These are phyloP conservation scores for Stramonita haemastoma DNA, from an alignment of 2,888 invertebrate genomes.

Conservation along the genomic window DNA sequence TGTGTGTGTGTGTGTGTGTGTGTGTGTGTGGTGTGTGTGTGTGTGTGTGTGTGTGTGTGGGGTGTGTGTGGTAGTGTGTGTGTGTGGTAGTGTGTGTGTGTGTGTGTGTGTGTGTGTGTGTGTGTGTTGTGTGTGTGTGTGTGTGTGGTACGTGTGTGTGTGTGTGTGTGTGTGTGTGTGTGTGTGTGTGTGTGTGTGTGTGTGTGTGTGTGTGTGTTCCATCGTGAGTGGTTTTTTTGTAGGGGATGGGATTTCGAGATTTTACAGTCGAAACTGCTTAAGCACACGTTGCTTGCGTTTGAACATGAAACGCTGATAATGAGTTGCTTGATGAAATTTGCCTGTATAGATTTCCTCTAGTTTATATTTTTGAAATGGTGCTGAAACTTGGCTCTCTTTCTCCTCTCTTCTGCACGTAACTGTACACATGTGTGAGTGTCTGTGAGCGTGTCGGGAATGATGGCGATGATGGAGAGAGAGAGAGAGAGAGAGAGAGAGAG, in stretches of 20 bases:
- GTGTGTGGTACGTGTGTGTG: not conserved
- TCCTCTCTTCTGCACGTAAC: no score
- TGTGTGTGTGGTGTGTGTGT: not conserved
- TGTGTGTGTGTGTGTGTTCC: not conserved
- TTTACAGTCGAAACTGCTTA: not conserved
- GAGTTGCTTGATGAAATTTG: not conserved
- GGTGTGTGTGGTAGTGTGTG: not conserved
- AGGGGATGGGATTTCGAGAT: not conserved
- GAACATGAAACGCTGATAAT: not conserved
- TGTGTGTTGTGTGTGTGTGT: not conserved
- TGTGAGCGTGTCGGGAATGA: not conserved
- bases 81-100: not conserved
- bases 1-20: not conserved
- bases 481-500: not conserved
- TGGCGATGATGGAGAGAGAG: not conserved
- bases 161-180: not conserved
- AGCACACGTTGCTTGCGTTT: not conserved
- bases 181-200: not conserved
- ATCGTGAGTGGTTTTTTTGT: not conserved
- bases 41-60: not conserved
- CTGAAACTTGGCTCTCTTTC: not conserved
- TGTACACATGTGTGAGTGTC: no score
- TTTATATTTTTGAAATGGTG: no score
- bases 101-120: not conserved
- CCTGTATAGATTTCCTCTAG: not conserved